Percentiles rank a stretch among this genome's conserved stretches.
Conservation (phyloP, 2,113 vertebrate genomes). For the Xenopus borealis region DNA sequence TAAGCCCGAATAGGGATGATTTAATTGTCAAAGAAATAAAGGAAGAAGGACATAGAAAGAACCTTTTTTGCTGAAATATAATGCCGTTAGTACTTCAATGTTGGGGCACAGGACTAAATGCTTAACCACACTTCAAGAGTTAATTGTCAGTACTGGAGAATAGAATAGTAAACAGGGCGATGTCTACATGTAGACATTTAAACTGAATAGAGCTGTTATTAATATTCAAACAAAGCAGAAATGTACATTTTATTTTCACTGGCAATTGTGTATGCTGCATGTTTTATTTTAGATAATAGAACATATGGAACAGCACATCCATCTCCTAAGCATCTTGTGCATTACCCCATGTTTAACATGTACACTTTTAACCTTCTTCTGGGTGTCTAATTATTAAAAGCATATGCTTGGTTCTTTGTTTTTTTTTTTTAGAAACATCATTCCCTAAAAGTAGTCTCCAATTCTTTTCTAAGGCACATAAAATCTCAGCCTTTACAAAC, state of each 20-base stretch:
- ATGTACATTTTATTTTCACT: neutral
- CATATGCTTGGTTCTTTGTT: conserved; percentile 9
- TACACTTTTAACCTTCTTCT: conserved; percentile 17
- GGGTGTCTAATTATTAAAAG: conserved; percentile 14
- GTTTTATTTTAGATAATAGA: neutral
- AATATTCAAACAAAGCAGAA: neutral
- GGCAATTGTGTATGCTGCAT: conserved; percentile 1
- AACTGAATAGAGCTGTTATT: neutral
- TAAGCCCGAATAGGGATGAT: too few relatives aligned
- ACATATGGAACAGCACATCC: conserved; percentile 11
- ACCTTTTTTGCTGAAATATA: too few relatives aligned
- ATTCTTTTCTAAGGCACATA: conserved; percentile 27
- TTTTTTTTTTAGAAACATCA: conserved; percentile 6
- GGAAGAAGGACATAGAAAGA: too few relatives aligned
- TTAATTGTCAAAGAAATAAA: too few relatives aligned
- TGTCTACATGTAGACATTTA: neutral
- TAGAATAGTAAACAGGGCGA: conserved; percentile 13
- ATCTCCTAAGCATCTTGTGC: conserved; percentile 12
- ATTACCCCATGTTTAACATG: conserved; percentile 9
- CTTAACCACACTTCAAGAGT: neutral
- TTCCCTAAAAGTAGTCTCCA: conserved; percentile 19
- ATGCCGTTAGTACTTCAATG: too few relatives aligned
- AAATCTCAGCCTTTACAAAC: conserved; percentile 8
- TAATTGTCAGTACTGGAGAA: neutral
- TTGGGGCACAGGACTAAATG: too few relatives aligned